Percentiles rank a stretch among this genome's conserved stretches.
These are phyloP conservation scores for Tympanuchus pallidicinctus DNA, from an alignment of 2,113 vertebrate species.

Conservation along the genomic window DNA sequence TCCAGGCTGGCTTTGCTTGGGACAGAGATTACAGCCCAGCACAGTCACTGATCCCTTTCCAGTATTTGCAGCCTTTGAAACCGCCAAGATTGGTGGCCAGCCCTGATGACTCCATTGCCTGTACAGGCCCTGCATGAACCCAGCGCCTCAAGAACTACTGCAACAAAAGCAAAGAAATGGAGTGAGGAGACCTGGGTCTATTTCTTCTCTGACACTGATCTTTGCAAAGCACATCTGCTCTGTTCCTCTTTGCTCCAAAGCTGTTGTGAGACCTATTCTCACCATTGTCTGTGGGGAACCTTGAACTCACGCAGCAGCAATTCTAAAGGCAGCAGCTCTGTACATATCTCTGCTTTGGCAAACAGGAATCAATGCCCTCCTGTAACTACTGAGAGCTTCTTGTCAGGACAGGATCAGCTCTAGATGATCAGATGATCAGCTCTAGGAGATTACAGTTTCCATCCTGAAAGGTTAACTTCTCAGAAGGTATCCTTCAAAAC, in stretches of 20 bases:
- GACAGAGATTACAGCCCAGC: background rate
- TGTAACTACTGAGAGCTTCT: background rate
- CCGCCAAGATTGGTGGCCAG: background rate
- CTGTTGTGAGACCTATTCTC: background rate
- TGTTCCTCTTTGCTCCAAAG: background rate
- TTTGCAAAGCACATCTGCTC: background rate
- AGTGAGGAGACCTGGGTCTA: fast-evolving
- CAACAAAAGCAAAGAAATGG: background rate
- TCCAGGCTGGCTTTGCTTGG: background rate
- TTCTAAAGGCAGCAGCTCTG: background rate
- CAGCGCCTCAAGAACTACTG: background rate
- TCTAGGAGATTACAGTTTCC: background rate
- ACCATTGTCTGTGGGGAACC: background rate
- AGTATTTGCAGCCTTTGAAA: background rate
- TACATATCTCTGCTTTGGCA: background rate
- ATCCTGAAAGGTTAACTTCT: background rate
- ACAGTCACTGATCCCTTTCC: background rate
- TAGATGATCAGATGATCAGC: too few relatives aligned
- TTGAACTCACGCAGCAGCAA: background rate
- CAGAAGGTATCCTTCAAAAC: background rate
- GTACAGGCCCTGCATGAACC: fast-evolving
- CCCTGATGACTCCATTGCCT: background rate
- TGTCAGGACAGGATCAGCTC: background rate
- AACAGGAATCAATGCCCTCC: background rate
- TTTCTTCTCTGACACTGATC: background rate